Evolutionary conservation across 2,888 invertebrate genomes (phyloP).

Genomic region (Saturnia japonica): DNA sequence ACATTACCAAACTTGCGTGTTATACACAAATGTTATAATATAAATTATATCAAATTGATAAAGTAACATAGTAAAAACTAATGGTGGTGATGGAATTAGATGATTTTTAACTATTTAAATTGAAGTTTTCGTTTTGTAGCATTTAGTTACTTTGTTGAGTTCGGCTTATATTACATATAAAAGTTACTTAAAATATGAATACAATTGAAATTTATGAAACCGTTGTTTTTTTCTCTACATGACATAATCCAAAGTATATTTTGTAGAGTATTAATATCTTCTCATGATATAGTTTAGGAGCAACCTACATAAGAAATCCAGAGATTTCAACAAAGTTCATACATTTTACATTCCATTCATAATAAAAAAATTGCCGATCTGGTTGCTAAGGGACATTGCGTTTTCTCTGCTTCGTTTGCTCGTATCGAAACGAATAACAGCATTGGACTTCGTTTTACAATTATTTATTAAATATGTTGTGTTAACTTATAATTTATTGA

Average conservation of each 20-base stretch:
- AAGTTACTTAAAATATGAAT: not conserved
- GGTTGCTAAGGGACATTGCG: not conserved
- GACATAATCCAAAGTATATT: too few relatives aligned
- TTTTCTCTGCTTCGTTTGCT: not conserved
- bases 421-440: not conserved
- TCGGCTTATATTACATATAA: too few relatives aligned
- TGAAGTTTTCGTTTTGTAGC: not conserved
- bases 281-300: too few relatives aligned
- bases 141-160: too few relatives aligned
- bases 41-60: not conserved
- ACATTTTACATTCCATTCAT: too few relatives aligned
- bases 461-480: not conserved
- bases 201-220: not conserved
- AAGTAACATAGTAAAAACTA: not conserved
- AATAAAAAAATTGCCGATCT: not conserved
- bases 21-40: not conserved
- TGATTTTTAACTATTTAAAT: not conserved
- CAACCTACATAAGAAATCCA: too few relatives aligned
- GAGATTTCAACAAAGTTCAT: too few relatives aligned
- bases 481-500: not conserved
- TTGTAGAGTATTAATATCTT: too few relatives aligned
- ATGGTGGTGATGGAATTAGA: not conserved
- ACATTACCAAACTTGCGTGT: constrained; percentile 31
- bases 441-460: not conserved
- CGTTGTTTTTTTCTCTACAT: not conserved